Evolutionary conservation across 2,113 vertebrate genomes (phyloP).

Genomic region (Neolamprologus sp.): DNA sequence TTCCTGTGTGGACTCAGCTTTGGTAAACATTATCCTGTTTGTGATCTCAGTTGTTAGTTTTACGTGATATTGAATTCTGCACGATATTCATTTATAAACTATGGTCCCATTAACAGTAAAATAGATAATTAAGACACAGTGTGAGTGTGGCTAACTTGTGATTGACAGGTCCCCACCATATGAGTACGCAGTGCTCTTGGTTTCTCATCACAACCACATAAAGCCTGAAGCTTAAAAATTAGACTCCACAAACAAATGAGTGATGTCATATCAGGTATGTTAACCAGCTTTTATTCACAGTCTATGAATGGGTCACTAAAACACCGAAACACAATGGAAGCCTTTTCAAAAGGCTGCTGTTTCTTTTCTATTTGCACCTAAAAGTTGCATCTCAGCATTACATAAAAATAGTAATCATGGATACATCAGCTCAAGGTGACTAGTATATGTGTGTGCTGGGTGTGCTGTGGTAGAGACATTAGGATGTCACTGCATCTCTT

Average conservation of each 20-base stretch:
- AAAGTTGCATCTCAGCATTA: background rate
- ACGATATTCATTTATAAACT: background rate
- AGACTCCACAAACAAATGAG: background rate
- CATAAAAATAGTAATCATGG: background rate
- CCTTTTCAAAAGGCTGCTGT: background rate
- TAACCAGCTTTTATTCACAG: background rate
- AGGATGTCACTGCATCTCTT: background rate
- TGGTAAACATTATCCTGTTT: background rate
- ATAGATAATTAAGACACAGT: background rate
- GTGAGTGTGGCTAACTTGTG: background rate
- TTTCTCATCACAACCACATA: background rate
- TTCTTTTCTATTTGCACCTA: background rate
- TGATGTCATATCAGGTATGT: background rate
- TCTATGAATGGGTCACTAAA: background rate
- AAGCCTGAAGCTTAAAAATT: background rate
- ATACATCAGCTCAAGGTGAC: slow-evolving; percentile 26
- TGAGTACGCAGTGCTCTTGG: background rate
- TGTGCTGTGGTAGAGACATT: background rate
- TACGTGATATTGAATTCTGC: background rate
- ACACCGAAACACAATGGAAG: background rate
- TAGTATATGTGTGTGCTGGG: background rate
- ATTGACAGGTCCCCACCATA: background rate
- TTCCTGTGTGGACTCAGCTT: background rate
- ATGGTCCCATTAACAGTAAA: background rate
- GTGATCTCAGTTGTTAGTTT: background rate